These are phyloP conservation scores for Paramisgurnus dabryanus DNA, from an alignment of 2,113 vertebrate species.

Conservation along the genomic window DNA sequence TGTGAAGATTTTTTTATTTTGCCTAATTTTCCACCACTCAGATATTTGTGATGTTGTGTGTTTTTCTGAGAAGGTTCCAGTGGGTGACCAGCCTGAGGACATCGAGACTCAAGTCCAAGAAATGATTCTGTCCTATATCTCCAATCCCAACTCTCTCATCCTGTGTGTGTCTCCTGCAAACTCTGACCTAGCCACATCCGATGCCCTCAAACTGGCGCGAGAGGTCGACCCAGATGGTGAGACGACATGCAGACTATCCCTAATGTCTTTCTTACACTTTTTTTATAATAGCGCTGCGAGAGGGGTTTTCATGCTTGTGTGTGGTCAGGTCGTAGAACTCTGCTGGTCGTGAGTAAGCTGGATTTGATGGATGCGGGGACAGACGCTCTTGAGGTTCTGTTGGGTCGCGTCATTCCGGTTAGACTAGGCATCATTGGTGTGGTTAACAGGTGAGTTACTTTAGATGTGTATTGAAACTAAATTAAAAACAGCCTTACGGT, in stretches of 20 bases:
- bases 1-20: too few species aligned
- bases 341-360: constrained; percentile 80
- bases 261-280: not conserved
- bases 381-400: constrained; percentile 79
- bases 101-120: constrained; percentile 78
- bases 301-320: not conserved
- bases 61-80: constrained; percentile 70
- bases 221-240: constrained; percentile 80
- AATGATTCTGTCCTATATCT: constrained; percentile 79
- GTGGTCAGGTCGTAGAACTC: constrained; percentile 74
- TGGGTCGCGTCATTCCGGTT: constrained; percentile 80
- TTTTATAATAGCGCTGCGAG: not conserved
- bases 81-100: constrained; percentile 80
- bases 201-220: constrained; percentile 78
- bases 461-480: not conserved
- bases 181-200: constrained; percentile 80
- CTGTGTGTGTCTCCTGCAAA: constrained; percentile 79
- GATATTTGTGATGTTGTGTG: too few species aligned
- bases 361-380: constrained; percentile 84
- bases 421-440: constrained; percentile 81
- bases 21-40: too few species aligned
- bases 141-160: constrained; percentile 79
- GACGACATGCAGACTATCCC: constrained; percentile 35
- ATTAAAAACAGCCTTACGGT: not conserved
- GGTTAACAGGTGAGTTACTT: constrained; percentile 77